Percentiles rank a stretch among this genome's conserved stretches.
These are phyloP conservation scores for Portevinia maculata DNA, from an alignment of 2,888 invertebrate species.

Conservation along the genomic window DNA sequence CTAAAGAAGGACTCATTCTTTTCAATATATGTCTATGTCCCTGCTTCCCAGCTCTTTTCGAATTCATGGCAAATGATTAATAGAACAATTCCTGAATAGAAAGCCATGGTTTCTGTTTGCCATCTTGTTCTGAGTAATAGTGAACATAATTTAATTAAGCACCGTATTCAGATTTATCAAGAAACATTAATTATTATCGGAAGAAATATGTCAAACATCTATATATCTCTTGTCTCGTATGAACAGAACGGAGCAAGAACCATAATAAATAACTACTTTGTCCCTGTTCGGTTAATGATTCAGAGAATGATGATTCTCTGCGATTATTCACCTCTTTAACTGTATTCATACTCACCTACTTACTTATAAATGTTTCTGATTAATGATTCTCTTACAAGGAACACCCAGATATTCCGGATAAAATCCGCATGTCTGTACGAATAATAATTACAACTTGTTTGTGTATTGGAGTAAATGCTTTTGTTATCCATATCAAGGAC, in stretches of 20 bases:
- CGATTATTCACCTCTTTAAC: slow-evolving; percentile 18
- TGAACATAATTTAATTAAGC: slow-evolving; percentile 68
- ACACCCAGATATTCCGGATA: not conserved
- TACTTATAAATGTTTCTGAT: slow-evolving; percentile 21
- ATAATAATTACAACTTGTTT: slow-evolving; percentile 8
- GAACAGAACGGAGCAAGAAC: not conserved
- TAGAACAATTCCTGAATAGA: slow-evolving; percentile 30
- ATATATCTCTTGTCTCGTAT: not conserved
- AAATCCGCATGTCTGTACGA: not conserved
- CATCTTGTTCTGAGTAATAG: slow-evolving; percentile 61
- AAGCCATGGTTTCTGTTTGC: slow-evolving; percentile 50
- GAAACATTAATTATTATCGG: slow-evolving; percentile 59
- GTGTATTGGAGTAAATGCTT: slow-evolving; percentile 1
- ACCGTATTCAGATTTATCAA: slow-evolving; percentile 24
- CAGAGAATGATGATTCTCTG: slow-evolving; percentile 31
- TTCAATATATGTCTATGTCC: too few species aligned
- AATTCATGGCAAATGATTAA: slow-evolving; percentile 54
- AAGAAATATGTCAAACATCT: slow-evolving; percentile 13
- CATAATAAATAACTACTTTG: slow-evolving; percentile 37
- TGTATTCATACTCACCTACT: not conserved
- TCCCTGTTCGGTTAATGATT: slow-evolving; percentile 43
- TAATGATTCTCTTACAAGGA: slow-evolving; percentile 8
- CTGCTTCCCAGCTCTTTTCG: slow-evolving; percentile 38
- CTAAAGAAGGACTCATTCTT: too few species aligned
- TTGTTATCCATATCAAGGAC: slow-evolving; percentile 34